Evolutionary conservation across 2,113 vertebrate genomes (phyloP).

Genomic region (Sturnira hondurensis): DNA sequence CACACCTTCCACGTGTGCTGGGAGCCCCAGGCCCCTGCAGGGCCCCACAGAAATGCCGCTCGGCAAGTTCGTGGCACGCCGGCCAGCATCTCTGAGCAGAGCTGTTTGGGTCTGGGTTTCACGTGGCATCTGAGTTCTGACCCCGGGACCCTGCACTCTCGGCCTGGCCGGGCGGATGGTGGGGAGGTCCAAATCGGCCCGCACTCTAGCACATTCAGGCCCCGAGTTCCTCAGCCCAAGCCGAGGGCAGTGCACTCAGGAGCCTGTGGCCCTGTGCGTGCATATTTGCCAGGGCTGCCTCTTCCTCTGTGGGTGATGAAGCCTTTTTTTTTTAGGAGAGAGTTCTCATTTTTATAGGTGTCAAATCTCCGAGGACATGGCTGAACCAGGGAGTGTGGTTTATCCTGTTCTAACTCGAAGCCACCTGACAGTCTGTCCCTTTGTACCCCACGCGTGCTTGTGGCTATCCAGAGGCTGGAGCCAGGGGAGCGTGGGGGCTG

Average conservation of each 20-base stretch:
- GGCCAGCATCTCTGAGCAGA: not conserved
- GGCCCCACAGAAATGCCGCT: not conserved
- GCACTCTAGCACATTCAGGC: not conserved
- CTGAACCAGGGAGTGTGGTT: not conserved
- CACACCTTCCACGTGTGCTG: fast-evolving
- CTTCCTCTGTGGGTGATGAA: not conserved
- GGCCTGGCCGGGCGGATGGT: not conserved
- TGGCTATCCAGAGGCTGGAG: not conserved
- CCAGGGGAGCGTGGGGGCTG: not conserved
- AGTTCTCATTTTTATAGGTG: not conserved
- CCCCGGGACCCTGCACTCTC: not conserved
- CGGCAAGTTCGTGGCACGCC: not conserved
- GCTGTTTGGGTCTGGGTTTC: not conserved
- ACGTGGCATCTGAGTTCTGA: not conserved
- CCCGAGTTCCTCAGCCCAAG: not conserved
- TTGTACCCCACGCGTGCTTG: not conserved
- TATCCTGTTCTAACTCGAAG: not conserved
- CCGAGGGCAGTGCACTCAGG: not conserved
- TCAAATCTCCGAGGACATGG: not conserved
- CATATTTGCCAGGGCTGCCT: not conserved
- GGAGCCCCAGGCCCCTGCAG: not conserved
- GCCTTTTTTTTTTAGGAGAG: not conserved
- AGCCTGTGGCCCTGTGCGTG: not conserved
- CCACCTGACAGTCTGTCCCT: not conserved
- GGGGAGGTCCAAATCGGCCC: not conserved